Evolutionary conservation across 2,113 vertebrate species (phyloP), one percentile per base, ranked within the genome.

Genomic region (Mola mola): DNA sequence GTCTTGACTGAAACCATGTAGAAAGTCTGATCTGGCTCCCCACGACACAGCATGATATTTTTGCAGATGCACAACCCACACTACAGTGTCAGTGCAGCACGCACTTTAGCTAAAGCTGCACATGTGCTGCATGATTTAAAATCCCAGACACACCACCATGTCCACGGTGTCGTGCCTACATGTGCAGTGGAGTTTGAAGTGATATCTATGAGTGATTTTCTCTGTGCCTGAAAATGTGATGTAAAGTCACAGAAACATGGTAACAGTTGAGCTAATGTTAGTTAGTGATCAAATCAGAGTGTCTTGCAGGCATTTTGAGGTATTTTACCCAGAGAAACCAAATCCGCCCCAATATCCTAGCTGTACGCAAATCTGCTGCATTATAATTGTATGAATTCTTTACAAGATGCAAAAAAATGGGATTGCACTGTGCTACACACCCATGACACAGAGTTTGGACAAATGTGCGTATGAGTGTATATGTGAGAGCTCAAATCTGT

Each of bases 81-180:
- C 10, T 15, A 20, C 49, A 50, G n/a, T n/a, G n/a, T 26, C 19
- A 50, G 11, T 33, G 24, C 31, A 80, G 41, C 68, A 57, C 44
- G 29, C 44, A 66, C 57, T 71, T 37, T 29, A 33, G 72, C 62
- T n/a, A n/a, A n/a, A 79, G 28, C 37, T 64, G 15, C 72, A 72
- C 76, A 74, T 67, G 53, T 46, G 38, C 28, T 70, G 80, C 72
- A 84, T 66, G 68, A 57, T 22, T 34, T 55, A 28, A 69, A 40
- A 40, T 66, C 41, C 67, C 70, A 65, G 13, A 50, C 68, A 70
- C 75, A 69, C 61, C 49, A 65, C 44, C 62, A 66, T 66, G 56
- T 81, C 48, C 78, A 81, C 46, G 71, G 26, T 79, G 58, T 62
- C 79, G 59, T 82, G 48, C 80, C 34, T 44, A 74, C 62, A 42